Base-by-base conservation (phyloP, 1,140 invertebrate species). In the Amphibalanus amphitrite region DNA sequence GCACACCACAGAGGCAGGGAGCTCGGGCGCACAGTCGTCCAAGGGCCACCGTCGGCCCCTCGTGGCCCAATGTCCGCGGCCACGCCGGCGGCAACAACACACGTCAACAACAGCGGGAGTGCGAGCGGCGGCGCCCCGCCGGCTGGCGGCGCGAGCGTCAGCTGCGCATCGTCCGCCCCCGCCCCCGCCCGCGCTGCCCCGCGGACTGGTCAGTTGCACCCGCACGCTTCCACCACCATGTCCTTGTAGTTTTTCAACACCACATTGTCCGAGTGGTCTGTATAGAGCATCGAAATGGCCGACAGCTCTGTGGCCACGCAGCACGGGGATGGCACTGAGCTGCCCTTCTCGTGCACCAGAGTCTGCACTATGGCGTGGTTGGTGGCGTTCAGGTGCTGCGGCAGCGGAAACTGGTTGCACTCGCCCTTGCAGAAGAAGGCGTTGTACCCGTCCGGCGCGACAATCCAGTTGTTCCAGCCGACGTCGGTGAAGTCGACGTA, bases 361-460 rank as follows among this genome's bases (percentile, higher is more conserved):
- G 91, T 95, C 83, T 99, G 97, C 73, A 99, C 91, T 76, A 98
- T 95, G 38, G 97, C 96, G 82, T 99, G 97, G 80, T 99, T 98
- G 30, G 96, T 98, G 30, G 93, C 88, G 81, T 98, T 98, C 20
- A 97, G 80, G 80, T 97, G 92, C 76, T 95, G 91, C 29, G 90
- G 86, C 72, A 98, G 82, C 3, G 95, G 95, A 78, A 92, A 97
- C 13, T 89, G 89, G 82, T 25, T 67, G 65, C 96, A 98, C 76
- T 95, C 90, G 4, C 97, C 96, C 75, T 91, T 86, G 81, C 96
- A 99, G 80, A 93, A 96, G 82, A 86, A 97, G 0, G 96, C 95
- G 75, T 97, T 88, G 82, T 98, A 98, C 28, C 94, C 93, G 15
- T 88, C 86, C 3, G 97, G 97, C 13, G 95, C 96, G n/a, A 99